Evolutionary conservation across 2,113 vertebrate species (phyloP), one percentile per base, ranked within the genome.

Genomic region (Pseudorectes ferrugineus): DNA sequence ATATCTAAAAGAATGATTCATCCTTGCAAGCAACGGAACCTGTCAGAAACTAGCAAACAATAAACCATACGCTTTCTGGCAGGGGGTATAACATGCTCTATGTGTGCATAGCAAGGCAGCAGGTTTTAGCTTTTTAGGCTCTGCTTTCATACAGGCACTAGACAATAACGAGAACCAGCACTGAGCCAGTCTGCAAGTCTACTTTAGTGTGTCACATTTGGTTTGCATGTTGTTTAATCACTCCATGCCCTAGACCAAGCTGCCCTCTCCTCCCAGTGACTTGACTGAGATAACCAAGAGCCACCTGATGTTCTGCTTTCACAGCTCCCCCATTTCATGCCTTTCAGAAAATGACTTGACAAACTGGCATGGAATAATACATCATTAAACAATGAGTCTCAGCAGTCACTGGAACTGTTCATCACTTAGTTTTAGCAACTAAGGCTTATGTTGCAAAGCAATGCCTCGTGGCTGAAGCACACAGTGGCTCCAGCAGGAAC

Each of bases 1-100:
- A 76, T 87, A 97, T 71, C 92, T 97, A 94, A 95, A 97, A 87
- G 91, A 96, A 95, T 93, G 84, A 96, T 59, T 86, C 4, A 74
- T 65, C 88, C 80, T 95, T 92, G 93, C 72, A 95, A 95, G 92
- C 87, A 92, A 16, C 55, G 72, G 35, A 80, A 57, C 79, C 36
- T 72, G 54, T 88, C 51, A 92, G 66, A 88, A 86, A 65, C 38
- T 8, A 57, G 49, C 45, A 72, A 90, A 92, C 28, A 90, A 78
- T 33, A 62, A 85, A 11, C 24, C 35, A 17, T 54, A 43, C 31
- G 71, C 49, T 65, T 68, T 80, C 63, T 43, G 67, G 51, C 33
- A 88, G 68, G n/a, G 63, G 12, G 7, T 61, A 33, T 14, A 83
- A 33, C 22, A 29, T 26, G 11, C 4, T 35, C 36, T 40, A 0